Conservation (phyloP, 2,888 invertebrate genomes). For the Epinotia ramella region DNA sequence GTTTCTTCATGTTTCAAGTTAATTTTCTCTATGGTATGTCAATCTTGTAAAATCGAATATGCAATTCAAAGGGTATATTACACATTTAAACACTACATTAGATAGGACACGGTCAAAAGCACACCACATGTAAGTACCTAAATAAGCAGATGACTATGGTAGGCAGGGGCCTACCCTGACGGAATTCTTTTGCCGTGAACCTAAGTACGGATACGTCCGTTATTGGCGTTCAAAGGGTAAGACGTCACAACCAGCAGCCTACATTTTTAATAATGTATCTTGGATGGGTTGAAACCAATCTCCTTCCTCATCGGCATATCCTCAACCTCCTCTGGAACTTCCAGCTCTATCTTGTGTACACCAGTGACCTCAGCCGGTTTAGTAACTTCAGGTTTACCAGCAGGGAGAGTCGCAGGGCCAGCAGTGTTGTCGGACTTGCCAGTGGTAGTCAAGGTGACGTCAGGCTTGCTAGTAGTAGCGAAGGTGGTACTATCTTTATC, state of each 20-base stretch:
- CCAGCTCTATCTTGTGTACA: neutral
- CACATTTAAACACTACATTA: too few relatives aligned
- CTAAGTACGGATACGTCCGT: neutral
- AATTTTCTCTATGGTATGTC: too few relatives aligned
- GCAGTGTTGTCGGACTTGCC: neutral
- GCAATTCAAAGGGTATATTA: too few relatives aligned
- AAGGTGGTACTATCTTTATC: neutral
- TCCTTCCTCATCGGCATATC: neutral
- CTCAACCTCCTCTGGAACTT: constrained; percentile 5
- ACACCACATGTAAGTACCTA: too few relatives aligned
- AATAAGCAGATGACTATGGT: too few relatives aligned
- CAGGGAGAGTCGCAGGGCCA: neutral
- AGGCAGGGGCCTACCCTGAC: neutral
- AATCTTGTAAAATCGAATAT: too few relatives aligned
- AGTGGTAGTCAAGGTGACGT: neutral
- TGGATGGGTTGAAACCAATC: neutral
- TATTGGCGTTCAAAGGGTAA: neutral
- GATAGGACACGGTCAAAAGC: too few relatives aligned
- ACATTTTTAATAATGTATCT: neutral
- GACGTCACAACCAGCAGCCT: neutral
- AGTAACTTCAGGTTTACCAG: constrained; percentile 11
- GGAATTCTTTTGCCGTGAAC: neutral
- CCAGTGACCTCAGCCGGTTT: neutral
- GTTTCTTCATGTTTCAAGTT: too few relatives aligned
- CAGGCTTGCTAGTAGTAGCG: constrained; percentile 12